Base-by-base conservation (phyloP, 2,113 vertebrate genomes). In the Ciconia stormi region DNA sequence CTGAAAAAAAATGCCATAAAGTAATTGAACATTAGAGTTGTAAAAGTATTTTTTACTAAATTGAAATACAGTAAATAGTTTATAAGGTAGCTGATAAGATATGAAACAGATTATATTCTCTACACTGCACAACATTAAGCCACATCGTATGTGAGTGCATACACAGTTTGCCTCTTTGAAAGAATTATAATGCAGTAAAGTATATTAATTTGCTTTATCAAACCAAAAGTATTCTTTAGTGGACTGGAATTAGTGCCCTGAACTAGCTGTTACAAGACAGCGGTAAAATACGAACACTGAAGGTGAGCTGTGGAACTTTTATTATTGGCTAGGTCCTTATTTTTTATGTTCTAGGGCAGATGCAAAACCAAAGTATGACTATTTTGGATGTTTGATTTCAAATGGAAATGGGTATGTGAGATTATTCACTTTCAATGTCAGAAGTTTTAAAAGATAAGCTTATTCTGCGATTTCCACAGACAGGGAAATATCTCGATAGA, bases 131-230 rank as follows among this genome's bases (percentile, higher is more conserved):
- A 88, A 36, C 9, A 55, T 80, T 49, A 73, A 77, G 11, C 23
- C 13, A n/a, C 17, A 32, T 72, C 8, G 30, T 40, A n/a, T 0
- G 0, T 81, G 38, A 49, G 1, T 36, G 5, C 18, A 32, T 66
- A 34, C 10, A 44, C 10, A 29, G 11, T 76, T 67, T 88, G 29
- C 44, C 34, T 86, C 34, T 80, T 65, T 82, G 56, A 82, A 85
- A 52, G 22, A 21, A 55, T 77, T 90, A 32, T 18, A 82, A 56
- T 20, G 66, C 34, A 72, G 7, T 63, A 69, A 82, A 95, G 56
- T 70, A 40, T 9, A 10, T 50, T 81, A 0, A 55, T 49, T 78
- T 91, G 29, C 21, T 89, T 93, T 83, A 27, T 56, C 42, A 85
- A 86, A 29, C 12, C 19, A 40, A 27, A 93, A 56, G 3, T 56